Conservation (phyloP, 2,888 invertebrate genomes). For the Eupithecia pulchellata region DNA sequence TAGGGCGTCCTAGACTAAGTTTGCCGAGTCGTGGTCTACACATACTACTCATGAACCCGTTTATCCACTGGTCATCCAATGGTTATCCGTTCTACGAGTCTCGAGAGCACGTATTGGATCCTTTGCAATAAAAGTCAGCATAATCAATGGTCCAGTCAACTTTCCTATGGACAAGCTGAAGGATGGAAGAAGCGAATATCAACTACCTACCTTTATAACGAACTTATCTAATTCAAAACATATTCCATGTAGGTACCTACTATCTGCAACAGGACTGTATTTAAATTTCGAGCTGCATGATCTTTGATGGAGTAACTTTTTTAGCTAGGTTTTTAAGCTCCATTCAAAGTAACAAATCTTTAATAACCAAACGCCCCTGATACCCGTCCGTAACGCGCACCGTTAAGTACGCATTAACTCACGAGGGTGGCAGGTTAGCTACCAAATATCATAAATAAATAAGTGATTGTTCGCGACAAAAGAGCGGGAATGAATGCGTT, state of each 20-base stretch:
- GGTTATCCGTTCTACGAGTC: neutral
- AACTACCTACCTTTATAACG: too few relatives aligned
- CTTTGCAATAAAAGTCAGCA: neutral
- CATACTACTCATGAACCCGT: neutral
- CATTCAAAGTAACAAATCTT: constrained; percentile 31
- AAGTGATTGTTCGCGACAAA: constrained; percentile 83
- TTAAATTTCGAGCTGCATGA: neutral
- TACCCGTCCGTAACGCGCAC: constrained; percentile 46
- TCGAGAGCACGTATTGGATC: neutral
- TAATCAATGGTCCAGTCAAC: neutral
- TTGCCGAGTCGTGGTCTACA: neutral
- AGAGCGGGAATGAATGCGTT: constrained; percentile 83
- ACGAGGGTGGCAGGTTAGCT: constrained; percentile 72
- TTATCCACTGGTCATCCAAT: neutral
- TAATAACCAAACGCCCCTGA: constrained; percentile 38
- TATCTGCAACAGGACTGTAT: neutral
- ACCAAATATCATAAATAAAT: constrained; percentile 85
- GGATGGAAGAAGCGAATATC: neutral
- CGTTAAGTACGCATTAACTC: constrained; percentile 68
- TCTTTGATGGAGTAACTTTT: too few relatives aligned
- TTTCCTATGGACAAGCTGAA: neutral
- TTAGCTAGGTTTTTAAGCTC: neutral
- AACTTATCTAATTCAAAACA: too few relatives aligned
- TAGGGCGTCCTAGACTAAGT: neutral
- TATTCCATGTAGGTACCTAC: too few relatives aligned